Conservation (phyloP, 1,140 invertebrate genomes). For the Paraescarpia echinospica region DNA sequence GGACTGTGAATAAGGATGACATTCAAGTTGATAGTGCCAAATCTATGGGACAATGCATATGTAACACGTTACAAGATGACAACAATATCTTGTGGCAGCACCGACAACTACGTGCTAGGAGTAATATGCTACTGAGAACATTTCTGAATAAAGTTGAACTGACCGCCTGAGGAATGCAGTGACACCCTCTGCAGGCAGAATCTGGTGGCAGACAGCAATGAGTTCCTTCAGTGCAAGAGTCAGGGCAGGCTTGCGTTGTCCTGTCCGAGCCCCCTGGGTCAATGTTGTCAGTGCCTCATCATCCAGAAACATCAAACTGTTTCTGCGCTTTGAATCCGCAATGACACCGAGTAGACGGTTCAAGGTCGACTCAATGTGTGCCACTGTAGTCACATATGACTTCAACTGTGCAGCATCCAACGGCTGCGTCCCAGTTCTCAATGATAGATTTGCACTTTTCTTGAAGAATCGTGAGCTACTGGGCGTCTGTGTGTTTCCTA, state of each 20-base stretch:
- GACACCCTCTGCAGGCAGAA: constrained; percentile 42
- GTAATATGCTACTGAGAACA: too few species aligned
- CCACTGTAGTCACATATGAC: background rate
- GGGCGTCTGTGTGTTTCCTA: background rate
- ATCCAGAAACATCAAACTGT: constrained; percentile 9
- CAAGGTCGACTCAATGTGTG: background rate
- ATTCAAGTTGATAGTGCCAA: too few species aligned
- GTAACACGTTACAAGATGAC: too few species aligned
- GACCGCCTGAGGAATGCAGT: background rate
- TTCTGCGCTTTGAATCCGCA: background rate
- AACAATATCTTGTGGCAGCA: too few species aligned
- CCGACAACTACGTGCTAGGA: too few species aligned
- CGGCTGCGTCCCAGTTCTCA: background rate
- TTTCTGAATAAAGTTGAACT: background rate
- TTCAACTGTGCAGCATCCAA: background rate
- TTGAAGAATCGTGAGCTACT: background rate
- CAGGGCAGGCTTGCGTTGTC: constrained; percentile 2
- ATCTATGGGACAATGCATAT: too few species aligned
- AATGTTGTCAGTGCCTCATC: constrained; percentile 16
- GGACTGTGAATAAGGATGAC: too few species aligned
- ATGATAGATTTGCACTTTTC: background rate
- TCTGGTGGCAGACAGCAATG: constrained; percentile 42
- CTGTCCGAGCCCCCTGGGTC: constrained; percentile 12
- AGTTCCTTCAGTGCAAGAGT: constrained; percentile 39
- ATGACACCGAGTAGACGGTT: background rate